phyloP scores from a whole-genome alignment of 2,113 vertebrate species.

The Paracanthobrama guichenoti region DNA sequence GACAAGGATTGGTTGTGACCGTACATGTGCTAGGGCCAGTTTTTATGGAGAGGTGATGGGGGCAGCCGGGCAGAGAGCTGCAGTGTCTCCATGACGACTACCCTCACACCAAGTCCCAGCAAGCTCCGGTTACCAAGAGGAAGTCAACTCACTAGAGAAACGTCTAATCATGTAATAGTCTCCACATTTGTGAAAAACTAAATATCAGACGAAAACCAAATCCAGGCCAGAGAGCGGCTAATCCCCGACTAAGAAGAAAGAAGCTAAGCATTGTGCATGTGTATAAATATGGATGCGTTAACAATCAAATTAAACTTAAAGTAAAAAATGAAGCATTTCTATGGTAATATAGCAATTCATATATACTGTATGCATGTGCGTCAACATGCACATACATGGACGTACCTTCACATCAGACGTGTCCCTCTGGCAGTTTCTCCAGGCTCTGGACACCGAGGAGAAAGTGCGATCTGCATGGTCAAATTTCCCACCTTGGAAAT shows the following conservation, averaged over 20 bases:
- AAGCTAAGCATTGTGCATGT: neutral
- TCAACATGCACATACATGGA: neutral
- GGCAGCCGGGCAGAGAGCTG: conserved; percentile 41
- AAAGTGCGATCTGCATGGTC: conserved; percentile 97
- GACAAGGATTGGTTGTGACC: conserved; percentile 76
- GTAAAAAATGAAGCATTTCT: too few relatives aligned
- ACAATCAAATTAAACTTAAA: too few relatives aligned
- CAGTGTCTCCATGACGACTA: conserved; percentile 45
- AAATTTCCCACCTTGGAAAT: conserved; percentile 98
- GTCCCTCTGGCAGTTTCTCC: conserved; percentile 97
- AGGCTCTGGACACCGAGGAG: conserved; percentile 92
- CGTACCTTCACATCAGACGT: conserved; percentile 96
- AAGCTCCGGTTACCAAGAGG: conserved; percentile 51
- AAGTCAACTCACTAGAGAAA: conserved; percentile 45
- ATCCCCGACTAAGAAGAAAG: conserved; percentile 24
- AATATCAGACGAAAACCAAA: conserved; percentile 47
- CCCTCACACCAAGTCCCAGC: conserved; percentile 42
- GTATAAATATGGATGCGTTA: neutral
- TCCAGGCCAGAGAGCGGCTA: neutral
- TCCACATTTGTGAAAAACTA: conserved; percentile 55
- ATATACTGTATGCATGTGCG: too few relatives aligned
- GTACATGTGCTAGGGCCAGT: conserved; percentile 61
- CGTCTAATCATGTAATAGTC: conserved; percentile 52
- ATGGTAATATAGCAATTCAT: too few relatives aligned
- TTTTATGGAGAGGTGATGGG: conserved; percentile 56